Conservation (phyloP, 1,140 invertebrate genomes). For the Pseudomyrmex flavicornis region DNA sequence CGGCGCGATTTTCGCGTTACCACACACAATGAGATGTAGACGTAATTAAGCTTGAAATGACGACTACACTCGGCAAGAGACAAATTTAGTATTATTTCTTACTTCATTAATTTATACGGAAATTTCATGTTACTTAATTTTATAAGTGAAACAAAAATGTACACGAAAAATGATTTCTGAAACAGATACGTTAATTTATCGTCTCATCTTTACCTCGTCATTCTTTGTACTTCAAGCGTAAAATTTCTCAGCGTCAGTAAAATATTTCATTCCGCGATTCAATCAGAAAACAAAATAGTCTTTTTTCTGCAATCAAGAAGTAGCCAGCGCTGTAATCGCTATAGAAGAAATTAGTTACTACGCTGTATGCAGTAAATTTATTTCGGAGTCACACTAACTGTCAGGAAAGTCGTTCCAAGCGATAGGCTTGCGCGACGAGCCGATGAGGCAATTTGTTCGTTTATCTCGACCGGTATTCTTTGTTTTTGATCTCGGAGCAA, state of each 20-base stretch:
- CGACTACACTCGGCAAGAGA: constrained; percentile 16
- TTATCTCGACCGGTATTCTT: constrained; percentile 52
- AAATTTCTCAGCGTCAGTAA: background rate
- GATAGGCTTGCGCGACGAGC: constrained; percentile 11
- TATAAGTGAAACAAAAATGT: background rate
- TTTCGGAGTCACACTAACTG: constrained; percentile 46
- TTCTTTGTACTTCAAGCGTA: background rate
- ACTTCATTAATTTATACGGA: constrained; percentile 43
- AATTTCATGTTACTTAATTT: background rate
- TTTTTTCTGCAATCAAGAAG: background rate
- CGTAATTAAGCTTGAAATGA: constrained; percentile 43
- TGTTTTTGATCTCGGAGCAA: constrained; percentile 39
- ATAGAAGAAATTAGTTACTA: constrained; percentile 29
- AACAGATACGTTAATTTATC: no score
- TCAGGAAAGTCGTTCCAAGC: constrained; percentile 11
- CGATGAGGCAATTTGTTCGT: constrained; percentile 57
- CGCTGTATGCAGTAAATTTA: constrained; percentile 36
- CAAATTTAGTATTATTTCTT: constrained; percentile 32
- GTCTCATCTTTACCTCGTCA: background rate
- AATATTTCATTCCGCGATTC: background rate
- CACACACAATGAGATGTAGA: constrained; percentile 18
- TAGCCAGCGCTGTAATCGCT: background rate
- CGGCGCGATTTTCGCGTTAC: constrained; percentile 32
- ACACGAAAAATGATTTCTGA: background rate
- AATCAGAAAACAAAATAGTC: no score